These are phyloP conservation scores for Ptychobarbus kaznakovi DNA, from an alignment of 2,797 vertebrate species.

Conservation along the genomic window DNA sequence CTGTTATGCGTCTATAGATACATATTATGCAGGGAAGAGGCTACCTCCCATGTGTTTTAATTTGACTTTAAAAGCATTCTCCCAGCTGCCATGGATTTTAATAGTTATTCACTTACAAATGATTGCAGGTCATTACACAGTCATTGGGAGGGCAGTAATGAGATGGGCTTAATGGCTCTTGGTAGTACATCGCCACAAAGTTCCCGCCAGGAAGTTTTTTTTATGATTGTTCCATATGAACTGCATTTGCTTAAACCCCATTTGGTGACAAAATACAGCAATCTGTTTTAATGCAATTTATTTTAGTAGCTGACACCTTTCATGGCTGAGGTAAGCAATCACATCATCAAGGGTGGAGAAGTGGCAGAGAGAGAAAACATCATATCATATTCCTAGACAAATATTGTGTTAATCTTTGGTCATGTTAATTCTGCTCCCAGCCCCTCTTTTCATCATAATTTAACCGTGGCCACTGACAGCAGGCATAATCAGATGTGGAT, in stretches of 20 bases:
- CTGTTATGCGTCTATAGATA: conserved; percentile 75
- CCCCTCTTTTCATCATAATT: conserved; percentile 66
- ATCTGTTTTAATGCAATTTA: conserved; percentile 92
- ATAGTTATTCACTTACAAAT: conserved; percentile 97
- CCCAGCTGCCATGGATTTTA: conserved; percentile 90
- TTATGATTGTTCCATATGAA: conserved; percentile 88
- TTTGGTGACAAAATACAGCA: conserved; percentile 86
- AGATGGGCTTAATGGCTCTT: conserved; percentile 93
- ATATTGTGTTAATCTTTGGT: conserved; percentile 67
- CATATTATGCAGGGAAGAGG: conserved; percentile 84
- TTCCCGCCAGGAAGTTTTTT: conserved; percentile 88
- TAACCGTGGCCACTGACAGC: conserved; percentile 66
- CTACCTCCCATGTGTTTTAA: conserved; percentile 90
- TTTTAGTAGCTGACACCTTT: conserved; percentile 75
- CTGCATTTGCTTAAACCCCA: conserved; percentile 91
- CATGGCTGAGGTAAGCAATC: conserved; percentile 58
- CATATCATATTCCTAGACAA: conserved; percentile 59
- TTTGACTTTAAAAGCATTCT: conserved; percentile 88
- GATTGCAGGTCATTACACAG: conserved; percentile 97
- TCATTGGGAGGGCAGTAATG: conserved; percentile 95
- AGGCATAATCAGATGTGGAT: conserved; percentile 64
- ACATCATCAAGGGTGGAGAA: conserved; percentile 46
- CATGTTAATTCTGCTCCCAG: conserved; percentile 66
- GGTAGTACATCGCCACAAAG: conserved; percentile 89
- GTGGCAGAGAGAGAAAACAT: conserved; percentile 43